Conservation (phyloP, 2,888 invertebrate species). For the Nomada fucata region DNA sequence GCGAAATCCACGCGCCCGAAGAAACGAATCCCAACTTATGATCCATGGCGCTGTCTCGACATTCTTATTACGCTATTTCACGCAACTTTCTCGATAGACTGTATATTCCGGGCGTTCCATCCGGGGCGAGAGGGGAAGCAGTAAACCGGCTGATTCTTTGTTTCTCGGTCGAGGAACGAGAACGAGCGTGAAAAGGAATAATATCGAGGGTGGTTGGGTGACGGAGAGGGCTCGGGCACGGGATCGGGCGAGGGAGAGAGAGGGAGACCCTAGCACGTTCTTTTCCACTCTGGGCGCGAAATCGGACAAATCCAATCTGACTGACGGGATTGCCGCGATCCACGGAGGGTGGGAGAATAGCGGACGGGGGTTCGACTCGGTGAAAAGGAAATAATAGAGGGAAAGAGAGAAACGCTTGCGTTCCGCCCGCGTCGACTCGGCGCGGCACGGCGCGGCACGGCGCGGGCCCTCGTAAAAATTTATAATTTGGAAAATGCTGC, state of each 20-base stretch:
- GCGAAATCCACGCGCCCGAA: background rate
- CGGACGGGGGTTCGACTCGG: conserved; percentile 37
- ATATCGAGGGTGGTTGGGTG: conserved; percentile 44
- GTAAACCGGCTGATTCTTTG: conserved; percentile 34
- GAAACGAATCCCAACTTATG: conserved; percentile 10
- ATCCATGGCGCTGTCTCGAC: background rate
- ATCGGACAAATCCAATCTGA: conserved; percentile 82
- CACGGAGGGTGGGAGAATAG: conserved; percentile 49
- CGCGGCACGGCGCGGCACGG: background rate
- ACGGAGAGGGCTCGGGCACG: background rate
- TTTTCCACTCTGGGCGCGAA: conserved; percentile 74
- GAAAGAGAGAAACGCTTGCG: conserved; percentile 8
- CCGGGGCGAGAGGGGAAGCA: background rate
- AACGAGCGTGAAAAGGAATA: conserved; percentile 58
- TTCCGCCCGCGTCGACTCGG: background rate
- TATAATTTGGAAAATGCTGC: conserved; percentile 84
- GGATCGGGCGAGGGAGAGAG: background rate
- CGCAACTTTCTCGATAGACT: conserved; percentile 28
- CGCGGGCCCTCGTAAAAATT: conserved; percentile 82
- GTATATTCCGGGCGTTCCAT: background rate
- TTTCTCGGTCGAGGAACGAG: conserved; percentile 46
- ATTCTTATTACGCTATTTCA: conserved; percentile 35
- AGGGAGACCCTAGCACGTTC: conserved; percentile 48
- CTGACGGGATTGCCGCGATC: conserved; percentile 69
- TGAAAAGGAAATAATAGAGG: conserved; percentile 57